phyloP scores from a whole-genome alignment of 2,797 vertebrate genomes.

The Emys orbicularis region DNA sequence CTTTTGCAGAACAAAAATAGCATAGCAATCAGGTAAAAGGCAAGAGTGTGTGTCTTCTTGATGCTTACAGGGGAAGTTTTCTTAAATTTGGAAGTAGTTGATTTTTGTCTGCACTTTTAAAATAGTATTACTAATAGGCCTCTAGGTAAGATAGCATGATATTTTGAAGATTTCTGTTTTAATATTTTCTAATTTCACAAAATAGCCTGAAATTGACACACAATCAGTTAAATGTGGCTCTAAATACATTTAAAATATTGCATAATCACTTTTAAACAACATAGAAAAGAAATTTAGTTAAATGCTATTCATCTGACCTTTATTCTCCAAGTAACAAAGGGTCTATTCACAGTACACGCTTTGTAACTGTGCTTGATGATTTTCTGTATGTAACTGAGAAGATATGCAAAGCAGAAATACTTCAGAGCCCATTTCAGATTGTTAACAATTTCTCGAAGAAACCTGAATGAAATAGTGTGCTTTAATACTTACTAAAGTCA shows the following conservation, averaged over 20 bases:
- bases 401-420: neutral
- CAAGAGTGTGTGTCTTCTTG: neutral
- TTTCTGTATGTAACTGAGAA: neutral
- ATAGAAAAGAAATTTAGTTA: neutral
- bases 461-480: conserved; percentile 11
- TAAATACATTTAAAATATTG: neutral
- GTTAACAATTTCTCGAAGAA: conserved; percentile 37
- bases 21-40: neutral
- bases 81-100: neutral
- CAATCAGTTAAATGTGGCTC: neutral
- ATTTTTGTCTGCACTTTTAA: neutral
- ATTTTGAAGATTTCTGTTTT: neutral
- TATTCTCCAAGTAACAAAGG: conserved; percentile 4
- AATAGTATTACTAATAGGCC: conserved; percentile 14
- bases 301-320: conserved; percentile 19
- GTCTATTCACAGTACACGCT: conserved; percentile 9
- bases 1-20: neutral
- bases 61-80: neutral
- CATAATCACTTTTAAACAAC: neutral
- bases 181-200: neutral
- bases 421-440: conserved; percentile 41
- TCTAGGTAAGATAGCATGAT: neutral
- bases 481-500: conserved; percentile 82
- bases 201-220: neutral
- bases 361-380: conserved; percentile 27